These are phyloP conservation scores for Netelia melanura DNA, from an alignment of 2,888 invertebrate species.

Conservation along the genomic window DNA sequence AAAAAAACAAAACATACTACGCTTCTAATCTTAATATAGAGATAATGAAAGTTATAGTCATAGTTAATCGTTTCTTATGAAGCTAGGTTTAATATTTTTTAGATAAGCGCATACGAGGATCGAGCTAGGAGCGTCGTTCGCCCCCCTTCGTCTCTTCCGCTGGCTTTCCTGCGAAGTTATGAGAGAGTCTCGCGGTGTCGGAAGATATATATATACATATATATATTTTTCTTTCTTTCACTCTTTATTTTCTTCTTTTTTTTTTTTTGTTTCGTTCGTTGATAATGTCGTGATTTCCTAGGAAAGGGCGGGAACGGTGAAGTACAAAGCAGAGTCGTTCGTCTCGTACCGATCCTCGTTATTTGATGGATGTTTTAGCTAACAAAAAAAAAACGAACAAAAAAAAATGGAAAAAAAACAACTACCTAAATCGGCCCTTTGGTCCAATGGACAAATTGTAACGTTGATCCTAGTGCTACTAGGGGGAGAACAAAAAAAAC, in stretches of 20 bases:
- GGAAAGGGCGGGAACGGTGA: constrained; percentile 59
- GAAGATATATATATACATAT: constrained; percentile 40
- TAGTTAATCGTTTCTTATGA: constrained; percentile 79
- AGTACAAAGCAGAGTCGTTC: constrained; percentile 61
- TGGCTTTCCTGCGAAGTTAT: constrained; percentile 65
- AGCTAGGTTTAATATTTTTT: constrained; percentile 80
- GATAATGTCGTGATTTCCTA: constrained; percentile 64
- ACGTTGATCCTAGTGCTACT: constrained; percentile 57
- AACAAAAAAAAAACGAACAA: constrained; percentile 36
- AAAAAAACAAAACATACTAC: constrained; percentile 78
- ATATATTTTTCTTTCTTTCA: neutral
- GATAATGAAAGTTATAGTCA: constrained; percentile 80
- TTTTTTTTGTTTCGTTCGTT: constrained; percentile 34
- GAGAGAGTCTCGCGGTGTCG: constrained; percentile 50
- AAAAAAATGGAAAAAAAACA: constrained; percentile 30
- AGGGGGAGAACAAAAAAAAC: constrained; percentile 14
- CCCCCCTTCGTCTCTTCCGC: constrained; percentile 64
- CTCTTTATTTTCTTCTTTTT: constrained; percentile 24
- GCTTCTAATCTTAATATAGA: constrained; percentile 83
- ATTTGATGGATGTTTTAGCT: constrained; percentile 62
- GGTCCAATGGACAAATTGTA: constrained; percentile 54
- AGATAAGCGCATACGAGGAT: constrained; percentile 75
- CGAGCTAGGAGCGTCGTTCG: constrained; percentile 65
- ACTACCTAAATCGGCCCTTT: constrained; percentile 54
- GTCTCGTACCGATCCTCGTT: constrained; percentile 66